A percentile compares a stretch with the other conserved stretches of the same genome.
Evolutionary conservation across 2,888 invertebrate genomes (phyloP).

Genomic region (Microdon myrmicae): DNA sequence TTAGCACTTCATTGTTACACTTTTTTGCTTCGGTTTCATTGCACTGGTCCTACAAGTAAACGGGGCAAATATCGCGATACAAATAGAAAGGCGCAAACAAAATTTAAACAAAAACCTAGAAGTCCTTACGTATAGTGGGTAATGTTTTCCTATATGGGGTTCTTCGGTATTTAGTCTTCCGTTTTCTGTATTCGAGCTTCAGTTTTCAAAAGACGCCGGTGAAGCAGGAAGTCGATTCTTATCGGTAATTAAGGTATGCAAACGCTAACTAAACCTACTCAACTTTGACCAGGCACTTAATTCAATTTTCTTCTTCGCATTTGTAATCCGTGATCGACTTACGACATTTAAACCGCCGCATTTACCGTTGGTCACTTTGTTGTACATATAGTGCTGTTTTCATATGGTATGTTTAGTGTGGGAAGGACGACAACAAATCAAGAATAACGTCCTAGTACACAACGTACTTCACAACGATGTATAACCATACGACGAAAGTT

Average conservation of each 20-base stretch:
- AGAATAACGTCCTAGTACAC: conserved; percentile 17
- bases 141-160: no score
- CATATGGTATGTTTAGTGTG: conserved; percentile 1
- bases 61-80: no score
- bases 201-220: conserved; percentile 37
- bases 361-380: conserved; percentile 27
- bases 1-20: conserved; percentile 50
- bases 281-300: conserved; percentile 27
- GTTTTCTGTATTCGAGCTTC: conserved; percentile 19
- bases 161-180: no score
- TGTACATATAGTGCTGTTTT: conserved; percentile 24
- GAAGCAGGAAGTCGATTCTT: conserved; percentile 34
- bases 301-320: conserved; percentile 30
- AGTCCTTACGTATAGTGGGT: no score
- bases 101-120: no score
- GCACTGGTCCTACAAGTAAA: no score
- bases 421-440: conserved; percentile 1
- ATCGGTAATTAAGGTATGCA: conserved; percentile 50
- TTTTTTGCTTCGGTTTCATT: conserved; percentile 22
- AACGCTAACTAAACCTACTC: conserved; percentile 34
- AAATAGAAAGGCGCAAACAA: no score
- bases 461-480: conserved; percentile 17
- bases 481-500: conserved; percentile 7
- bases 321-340: conserved; percentile 26
- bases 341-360: conserved; percentile 8